phyloP scores from a whole-genome alignment of 1,140 invertebrate genomes.

The Pseudomyrmex cubaensis region DNA sequence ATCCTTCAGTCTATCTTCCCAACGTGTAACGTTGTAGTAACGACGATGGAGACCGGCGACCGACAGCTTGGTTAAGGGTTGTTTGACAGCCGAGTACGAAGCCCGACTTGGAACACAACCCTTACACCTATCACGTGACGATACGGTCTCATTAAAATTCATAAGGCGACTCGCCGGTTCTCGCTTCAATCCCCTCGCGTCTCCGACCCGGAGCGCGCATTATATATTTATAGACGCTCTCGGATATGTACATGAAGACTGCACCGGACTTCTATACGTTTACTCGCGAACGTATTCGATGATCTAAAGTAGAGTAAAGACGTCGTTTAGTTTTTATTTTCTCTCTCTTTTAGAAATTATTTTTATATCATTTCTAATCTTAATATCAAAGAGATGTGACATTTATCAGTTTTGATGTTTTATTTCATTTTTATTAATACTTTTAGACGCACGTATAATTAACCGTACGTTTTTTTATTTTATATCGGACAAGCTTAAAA shows the following conservation, averaged over 20 bases:
- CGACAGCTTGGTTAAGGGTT: conserved; percentile 58
- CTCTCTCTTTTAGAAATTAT: neutral
- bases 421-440: no score
- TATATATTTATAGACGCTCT: conserved; percentile 78
- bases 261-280: conserved; percentile 33
- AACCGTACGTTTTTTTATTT: no score
- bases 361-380: neutral
- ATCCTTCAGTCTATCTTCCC: conserved; percentile 10
- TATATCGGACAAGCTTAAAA: no score
- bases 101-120: conserved; percentile 68
- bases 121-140: conserved; percentile 79
- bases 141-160: conserved; percentile 81
- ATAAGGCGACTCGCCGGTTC: conserved; percentile 79
- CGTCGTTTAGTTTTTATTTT: neutral
- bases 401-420: no score
- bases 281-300: conserved; percentile 12
- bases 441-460: no score
- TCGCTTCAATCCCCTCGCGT: conserved; percentile 74
- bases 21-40: conserved; percentile 11
- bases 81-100: conserved; percentile 62
- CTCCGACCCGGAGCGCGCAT: conserved; percentile 63
- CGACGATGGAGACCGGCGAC: conserved; percentile 16
- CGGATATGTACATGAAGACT: conserved; percentile 22
- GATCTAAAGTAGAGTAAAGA: neutral
- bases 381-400: neutral